phyloP scores from a whole-genome alignment of 53 echinoderm and acorn worm species.

The Apostichopus leukothele region DNA sequence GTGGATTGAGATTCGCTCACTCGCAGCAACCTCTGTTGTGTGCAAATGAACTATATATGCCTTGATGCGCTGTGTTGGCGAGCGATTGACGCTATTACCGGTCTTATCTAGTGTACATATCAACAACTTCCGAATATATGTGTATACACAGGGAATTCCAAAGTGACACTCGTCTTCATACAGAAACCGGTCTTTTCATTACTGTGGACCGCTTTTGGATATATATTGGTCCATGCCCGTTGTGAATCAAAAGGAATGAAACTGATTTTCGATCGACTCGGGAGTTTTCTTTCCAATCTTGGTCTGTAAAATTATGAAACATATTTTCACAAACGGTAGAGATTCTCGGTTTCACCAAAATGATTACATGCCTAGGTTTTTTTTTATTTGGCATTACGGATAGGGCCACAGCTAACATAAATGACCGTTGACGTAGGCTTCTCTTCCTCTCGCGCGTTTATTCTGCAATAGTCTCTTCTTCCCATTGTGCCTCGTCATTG shows the following conservation, averaged over 20 bases:
- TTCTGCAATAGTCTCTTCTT: too few relatives aligned
- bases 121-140: too few relatives aligned
- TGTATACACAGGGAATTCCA: too few relatives aligned
- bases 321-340: constrained; percentile 10
- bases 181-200: constrained; percentile 37
- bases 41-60: too few relatives aligned
- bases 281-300: constrained; percentile 56
- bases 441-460: too few relatives aligned
- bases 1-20: too few relatives aligned
- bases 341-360: not conserved
- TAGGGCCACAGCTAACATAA: not conserved
- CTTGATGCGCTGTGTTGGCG: too few relatives aligned
- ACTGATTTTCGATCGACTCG: constrained; percentile 55
- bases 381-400: not conserved
- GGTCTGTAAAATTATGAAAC: constrained; percentile 22
- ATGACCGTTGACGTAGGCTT: too few relatives aligned
- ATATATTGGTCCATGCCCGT: not conserved
- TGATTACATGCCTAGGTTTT: not conserved
- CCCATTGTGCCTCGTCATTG: too few relatives aligned
- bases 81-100: too few relatives aligned
- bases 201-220: constrained; percentile 37
- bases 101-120: too few relatives aligned
- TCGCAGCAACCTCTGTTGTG: too few relatives aligned
- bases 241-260: constrained; percentile 46
- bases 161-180: constrained; percentile 48